Conservation (phyloP, 2,888 invertebrate genomes). For the Drosophila meridionalis region DNA sequence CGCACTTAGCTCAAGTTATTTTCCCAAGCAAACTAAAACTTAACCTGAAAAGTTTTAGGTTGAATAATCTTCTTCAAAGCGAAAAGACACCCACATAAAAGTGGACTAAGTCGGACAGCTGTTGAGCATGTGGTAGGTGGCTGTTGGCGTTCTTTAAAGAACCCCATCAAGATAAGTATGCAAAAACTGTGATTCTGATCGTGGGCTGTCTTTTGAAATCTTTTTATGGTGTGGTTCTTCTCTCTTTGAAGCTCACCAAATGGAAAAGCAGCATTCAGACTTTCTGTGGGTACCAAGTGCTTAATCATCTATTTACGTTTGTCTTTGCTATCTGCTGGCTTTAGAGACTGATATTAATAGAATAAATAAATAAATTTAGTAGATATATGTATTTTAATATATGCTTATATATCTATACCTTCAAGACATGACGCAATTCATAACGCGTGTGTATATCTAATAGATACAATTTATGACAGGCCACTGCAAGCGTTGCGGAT, state of each 20-base stretch:
- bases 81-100: constrained; percentile 41
- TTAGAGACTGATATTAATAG: constrained; percentile 63
- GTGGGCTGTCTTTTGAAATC: constrained; percentile 59
- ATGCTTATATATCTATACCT: constrained; percentile 18
- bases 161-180: constrained; percentile 22
- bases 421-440: constrained; percentile 48
- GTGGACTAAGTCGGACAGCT: constrained; percentile 33
- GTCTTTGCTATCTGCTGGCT: constrained; percentile 42
- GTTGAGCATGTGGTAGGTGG: constrained; percentile 53
- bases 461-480: constrained; percentile 47
- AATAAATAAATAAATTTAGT: constrained; percentile 64
- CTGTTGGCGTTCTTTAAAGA: constrained; percentile 11
- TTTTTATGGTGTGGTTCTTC: constrained; percentile 48
- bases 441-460: constrained; percentile 26
- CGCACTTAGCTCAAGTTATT: constrained; percentile 13
- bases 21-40: constrained; percentile 12
- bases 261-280: constrained; percentile 12
- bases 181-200: constrained; percentile 23
- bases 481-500: constrained; percentile 23
- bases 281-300: constrained; percentile 43
- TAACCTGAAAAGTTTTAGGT: constrained; percentile 36
- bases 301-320: constrained; percentile 61
- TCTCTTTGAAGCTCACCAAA: constrained; percentile 25
- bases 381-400: constrained; percentile 15
- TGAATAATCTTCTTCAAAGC: constrained; percentile 23